These are phyloP conservation scores for Drosophila yakuba DNA, from an alignment of 1,140 invertebrate genomes.

Conservation along the genomic window DNA sequence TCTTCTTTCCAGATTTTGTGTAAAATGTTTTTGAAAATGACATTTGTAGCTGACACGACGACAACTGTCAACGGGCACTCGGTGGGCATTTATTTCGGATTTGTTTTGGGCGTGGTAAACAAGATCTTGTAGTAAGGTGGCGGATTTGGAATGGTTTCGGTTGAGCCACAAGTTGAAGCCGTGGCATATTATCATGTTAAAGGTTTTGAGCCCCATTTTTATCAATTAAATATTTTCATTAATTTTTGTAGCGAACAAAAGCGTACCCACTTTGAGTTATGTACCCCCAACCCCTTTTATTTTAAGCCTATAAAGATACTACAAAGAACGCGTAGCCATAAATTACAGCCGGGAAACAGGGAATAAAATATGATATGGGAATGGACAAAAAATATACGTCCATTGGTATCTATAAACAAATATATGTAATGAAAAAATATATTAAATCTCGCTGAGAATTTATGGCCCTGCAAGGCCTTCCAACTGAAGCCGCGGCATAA, in stretches of 20 bases:
- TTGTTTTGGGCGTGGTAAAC: conserved; percentile 18
- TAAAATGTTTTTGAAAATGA: conserved; percentile 64
- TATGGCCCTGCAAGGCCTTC: conserved; percentile 64
- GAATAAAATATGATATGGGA: conserved; percentile 53
- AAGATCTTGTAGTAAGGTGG: conserved; percentile 6
- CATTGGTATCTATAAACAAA: conserved; percentile 21
- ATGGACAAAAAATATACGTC: conserved; percentile 3
- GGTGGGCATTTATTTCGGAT: conserved; percentile 72
- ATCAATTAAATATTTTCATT: conserved; percentile 2
- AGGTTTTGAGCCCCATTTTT: too few species aligned
- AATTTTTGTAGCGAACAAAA: too few species aligned
- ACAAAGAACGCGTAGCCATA: conserved; percentile 3
- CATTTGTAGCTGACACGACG: conserved; percentile 72
- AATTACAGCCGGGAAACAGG: conserved; percentile 29
- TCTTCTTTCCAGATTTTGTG: conserved; percentile 50
- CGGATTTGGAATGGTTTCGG: background rate
- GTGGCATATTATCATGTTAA: too few species aligned
- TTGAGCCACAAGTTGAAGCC: too few species aligned
- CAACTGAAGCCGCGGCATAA: conserved; percentile 50
- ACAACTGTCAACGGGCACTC: conserved; percentile 77
- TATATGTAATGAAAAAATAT: conserved; percentile 22
- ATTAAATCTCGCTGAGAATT: conserved; percentile 54
- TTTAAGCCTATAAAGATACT: background rate
- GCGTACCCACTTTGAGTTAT: background rate
- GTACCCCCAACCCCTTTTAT: background rate